These are phyloP conservation scores for Carettochelys insculpta DNA, from an alignment of 2,113 vertebrate genomes.

Conservation along the genomic window DNA sequence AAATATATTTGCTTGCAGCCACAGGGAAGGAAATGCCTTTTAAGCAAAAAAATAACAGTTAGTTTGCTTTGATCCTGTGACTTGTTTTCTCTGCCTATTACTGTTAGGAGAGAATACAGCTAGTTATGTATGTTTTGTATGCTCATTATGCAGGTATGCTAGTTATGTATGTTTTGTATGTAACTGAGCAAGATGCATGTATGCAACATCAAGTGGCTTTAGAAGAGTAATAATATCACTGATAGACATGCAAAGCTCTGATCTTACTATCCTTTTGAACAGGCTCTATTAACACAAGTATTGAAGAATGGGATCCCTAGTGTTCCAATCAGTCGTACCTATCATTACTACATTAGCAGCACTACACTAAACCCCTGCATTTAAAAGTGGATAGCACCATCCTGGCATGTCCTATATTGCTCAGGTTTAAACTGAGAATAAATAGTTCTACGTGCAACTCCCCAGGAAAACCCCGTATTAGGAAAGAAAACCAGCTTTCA, in stretches of 20 bases:
- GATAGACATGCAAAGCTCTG: not conserved
- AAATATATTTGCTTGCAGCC: not conserved
- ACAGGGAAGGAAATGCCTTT: not conserved
- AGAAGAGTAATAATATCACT: not conserved
- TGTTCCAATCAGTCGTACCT: slow-evolving; percentile 26
- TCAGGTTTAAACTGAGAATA: slow-evolving; percentile 17
- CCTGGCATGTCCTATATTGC: slow-evolving; percentile 35
- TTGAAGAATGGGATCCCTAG: not conserved
- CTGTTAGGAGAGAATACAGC: not conserved
- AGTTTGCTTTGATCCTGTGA: not conserved
- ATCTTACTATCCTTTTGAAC: slow-evolving; percentile 16
- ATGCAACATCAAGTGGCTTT: not conserved
- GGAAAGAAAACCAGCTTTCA: not conserved
- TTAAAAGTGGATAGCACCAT: slow-evolving; percentile 46
- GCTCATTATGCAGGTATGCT: too few relatives aligned
- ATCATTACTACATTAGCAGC: slow-evolving; percentile 44
- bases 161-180: not conserved
- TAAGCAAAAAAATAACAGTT: not conserved
- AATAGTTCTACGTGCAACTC: slow-evolving; percentile 14
- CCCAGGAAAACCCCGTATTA: slow-evolving; percentile 28
- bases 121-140: too few relatives aligned
- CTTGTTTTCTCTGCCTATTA: not conserved
- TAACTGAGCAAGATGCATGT: not conserved
- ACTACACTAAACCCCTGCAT: slow-evolving; percentile 4
- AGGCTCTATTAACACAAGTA: not conserved